These are phyloP conservation scores for Scartelaos histophorus DNA, from an alignment of 2,113 vertebrate genomes.

Conservation along the genomic window DNA sequence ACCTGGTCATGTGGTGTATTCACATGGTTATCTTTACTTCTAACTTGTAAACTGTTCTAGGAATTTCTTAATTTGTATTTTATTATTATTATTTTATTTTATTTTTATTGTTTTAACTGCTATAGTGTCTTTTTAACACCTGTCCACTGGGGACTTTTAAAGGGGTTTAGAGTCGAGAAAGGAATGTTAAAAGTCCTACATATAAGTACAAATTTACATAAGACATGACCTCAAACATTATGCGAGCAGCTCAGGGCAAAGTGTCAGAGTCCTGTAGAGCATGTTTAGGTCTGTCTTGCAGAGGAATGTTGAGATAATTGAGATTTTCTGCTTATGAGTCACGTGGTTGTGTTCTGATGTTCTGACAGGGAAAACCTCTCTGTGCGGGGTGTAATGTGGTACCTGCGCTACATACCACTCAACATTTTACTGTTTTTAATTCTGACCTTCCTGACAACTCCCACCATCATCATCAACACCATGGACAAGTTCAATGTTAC, in stretches of 20 bases:
- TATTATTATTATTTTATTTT: no score
- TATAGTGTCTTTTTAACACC: no score
- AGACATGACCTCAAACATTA: no score
- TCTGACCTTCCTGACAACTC: constrained; percentile 95
- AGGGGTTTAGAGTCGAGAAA: no score
- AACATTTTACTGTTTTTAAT: constrained; percentile 86
- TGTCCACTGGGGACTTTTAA: no score
- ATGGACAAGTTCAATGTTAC: constrained; percentile 97
- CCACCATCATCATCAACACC: constrained; percentile 90
- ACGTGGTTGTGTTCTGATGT: rapidly evolving
- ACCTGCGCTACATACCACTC: constrained; percentile 80
- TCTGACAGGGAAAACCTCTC: constrained; percentile 88
- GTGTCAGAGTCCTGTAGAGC: no score
- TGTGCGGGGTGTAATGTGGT: constrained; percentile 83
- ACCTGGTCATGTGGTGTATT: not conserved
- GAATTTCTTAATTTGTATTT: not conserved
- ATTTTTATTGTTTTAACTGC: no score
- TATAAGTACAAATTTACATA: no score
- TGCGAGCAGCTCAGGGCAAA: no score
- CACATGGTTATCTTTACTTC: not conserved
- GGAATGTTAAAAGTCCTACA: no score
- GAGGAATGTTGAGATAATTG: not conserved
- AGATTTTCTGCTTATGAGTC: constrained; percentile 3
- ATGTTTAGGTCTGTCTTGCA: not conserved
- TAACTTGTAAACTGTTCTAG: not conserved